Evolutionary conservation across 2,888 invertebrate species (phyloP).

Genomic region (Apomyelois bistriatella): DNA sequence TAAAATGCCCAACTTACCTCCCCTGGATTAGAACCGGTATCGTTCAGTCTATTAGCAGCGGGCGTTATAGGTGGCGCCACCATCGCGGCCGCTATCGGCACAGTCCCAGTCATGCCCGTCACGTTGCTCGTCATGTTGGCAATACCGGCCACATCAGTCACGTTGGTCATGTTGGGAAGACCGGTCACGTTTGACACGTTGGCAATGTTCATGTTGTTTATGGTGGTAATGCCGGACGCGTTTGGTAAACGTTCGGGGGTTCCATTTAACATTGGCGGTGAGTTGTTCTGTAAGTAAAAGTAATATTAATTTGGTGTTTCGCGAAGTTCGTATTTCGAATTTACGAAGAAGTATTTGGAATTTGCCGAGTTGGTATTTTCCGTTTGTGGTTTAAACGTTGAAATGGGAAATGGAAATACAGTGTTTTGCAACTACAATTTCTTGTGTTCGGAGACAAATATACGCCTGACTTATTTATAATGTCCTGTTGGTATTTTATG

Average conservation of each 20-base stretch:
- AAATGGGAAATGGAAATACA: too few species aligned
- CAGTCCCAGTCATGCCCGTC: neutral
- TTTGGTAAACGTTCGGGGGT: conserved; percentile 33
- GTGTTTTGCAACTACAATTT: too few species aligned
- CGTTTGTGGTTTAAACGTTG: too few species aligned
- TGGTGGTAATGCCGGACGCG: neutral
- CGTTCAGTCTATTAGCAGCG: neutral
- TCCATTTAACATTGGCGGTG: conserved; percentile 53
- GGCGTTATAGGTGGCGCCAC: neutral
- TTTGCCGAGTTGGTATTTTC: too few species aligned
- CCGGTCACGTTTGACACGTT: neutral
- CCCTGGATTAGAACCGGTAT: conserved; percentile 24
- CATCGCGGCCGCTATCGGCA: neutral
- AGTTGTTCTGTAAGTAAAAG: conserved; percentile 24
- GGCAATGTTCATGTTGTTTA: neutral
- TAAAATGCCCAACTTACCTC: conserved; percentile 31
- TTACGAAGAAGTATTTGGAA: too few species aligned
- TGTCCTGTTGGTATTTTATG: too few species aligned
- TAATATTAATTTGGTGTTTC: too few species aligned
- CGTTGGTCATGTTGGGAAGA: neutral
- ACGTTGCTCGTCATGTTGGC: conserved; percentile 1
- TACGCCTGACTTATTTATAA: too few species aligned
- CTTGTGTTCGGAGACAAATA: too few species aligned
- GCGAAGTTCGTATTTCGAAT: too few species aligned
- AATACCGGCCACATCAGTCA: neutral